A percentile compares a stretch with the other conserved stretches of the same genome.
Evolutionary conservation across 1,140 invertebrate genomes (phyloP).

Genomic region (Magallana ariakensis): DNA sequence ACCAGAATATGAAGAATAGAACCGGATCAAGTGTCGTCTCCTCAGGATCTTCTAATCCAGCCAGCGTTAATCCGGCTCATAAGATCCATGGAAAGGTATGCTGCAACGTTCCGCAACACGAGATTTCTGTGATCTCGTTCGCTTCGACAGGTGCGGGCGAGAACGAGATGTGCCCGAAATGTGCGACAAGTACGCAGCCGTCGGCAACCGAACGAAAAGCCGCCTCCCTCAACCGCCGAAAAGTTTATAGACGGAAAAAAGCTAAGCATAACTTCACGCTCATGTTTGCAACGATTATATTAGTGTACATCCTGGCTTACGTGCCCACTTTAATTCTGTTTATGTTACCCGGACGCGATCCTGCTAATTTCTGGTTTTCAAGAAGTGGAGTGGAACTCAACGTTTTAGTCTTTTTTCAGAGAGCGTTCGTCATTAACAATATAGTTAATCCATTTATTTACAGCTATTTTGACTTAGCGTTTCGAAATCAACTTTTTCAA

Average conservation of each 20-base stretch:
- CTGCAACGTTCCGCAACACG: neutral
- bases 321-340: neutral
- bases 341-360: neutral
- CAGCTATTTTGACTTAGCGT: neutral
- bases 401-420: neutral
- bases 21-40: neutral
- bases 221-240: neutral
- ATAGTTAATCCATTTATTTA: constrained; percentile 4
- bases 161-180: constrained; percentile 1
- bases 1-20: neutral
- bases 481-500: neutral
- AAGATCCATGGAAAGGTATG: neutral
- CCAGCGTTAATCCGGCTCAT: no score
- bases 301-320: neutral
- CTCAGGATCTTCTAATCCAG: no score
- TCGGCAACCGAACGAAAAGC: neutral
- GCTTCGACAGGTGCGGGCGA: neutral
- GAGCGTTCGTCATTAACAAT: neutral
- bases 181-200: neutral
- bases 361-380: neutral
- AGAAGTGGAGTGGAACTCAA: neutral
- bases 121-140: neutral
- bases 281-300: constrained; percentile 13
- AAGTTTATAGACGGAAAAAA: neutral
- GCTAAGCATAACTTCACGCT: neutral